These are phyloP conservation scores for Parambassis ranga DNA, from an alignment of 2,797 vertebrate genomes.

Conservation along the genomic window DNA sequence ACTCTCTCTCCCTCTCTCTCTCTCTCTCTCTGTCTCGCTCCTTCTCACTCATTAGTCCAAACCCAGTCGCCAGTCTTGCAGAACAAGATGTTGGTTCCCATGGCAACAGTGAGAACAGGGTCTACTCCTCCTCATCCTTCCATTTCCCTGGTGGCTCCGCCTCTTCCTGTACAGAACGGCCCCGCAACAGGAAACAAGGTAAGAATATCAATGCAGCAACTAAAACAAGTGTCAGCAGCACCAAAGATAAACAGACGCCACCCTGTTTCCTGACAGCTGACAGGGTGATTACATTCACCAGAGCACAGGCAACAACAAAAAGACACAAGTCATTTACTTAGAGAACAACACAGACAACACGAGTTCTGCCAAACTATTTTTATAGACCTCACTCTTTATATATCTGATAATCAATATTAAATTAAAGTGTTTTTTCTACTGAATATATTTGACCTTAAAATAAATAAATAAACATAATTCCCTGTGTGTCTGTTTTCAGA, in stretches of 20 bases:
- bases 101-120: slow-evolving; percentile 86
- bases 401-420: too few relatives aligned
- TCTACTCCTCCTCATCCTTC: slow-evolving; percentile 81
- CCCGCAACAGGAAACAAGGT: slow-evolving; percentile 87
- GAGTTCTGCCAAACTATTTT: too few relatives aligned
- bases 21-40: slow-evolving; percentile 8
- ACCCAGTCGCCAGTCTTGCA: slow-evolving; percentile 86
- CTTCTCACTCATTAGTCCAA: slow-evolving; percentile 76
- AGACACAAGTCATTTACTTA: neutral
- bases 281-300: too few relatives aligned
- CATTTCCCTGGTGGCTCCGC: slow-evolving; percentile 85
- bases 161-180: slow-evolving; percentile 90
- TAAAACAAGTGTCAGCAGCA: too few relatives aligned
- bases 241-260: neutral
- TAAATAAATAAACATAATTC: too few relatives aligned
- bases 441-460: too few relatives aligned
- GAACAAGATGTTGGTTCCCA: slow-evolving; percentile 89
- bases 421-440: too few relatives aligned
- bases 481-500: slow-evolving; percentile 66
- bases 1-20: neutral
- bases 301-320: neutral
- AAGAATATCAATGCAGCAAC: slow-evolving; percentile 21
- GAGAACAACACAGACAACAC: neutral
- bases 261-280: neutral
- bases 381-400: too few relatives aligned